Conservation (phyloP, 2,888 invertebrate genomes). For the Cepaea hortensis region DNA sequence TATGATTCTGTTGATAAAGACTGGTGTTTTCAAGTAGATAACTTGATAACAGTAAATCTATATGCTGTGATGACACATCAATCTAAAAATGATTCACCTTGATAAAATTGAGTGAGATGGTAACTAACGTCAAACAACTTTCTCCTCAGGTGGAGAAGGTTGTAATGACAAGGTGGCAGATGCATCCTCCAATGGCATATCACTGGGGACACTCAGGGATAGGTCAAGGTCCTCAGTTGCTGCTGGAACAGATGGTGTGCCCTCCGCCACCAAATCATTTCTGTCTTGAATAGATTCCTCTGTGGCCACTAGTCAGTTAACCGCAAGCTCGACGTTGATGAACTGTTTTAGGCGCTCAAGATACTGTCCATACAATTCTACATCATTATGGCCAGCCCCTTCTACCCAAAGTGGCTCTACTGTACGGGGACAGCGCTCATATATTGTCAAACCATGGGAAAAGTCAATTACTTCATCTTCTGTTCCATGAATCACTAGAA, state of each 20-base stretch:
- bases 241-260: conserved; percentile 39
- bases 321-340: conserved; percentile 79
- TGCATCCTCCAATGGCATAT: neutral
- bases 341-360: conserved; percentile 96
- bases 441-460: conserved; percentile 97
- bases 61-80: too few relatives aligned
- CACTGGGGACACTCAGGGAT: conserved; percentile 17
- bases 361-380: conserved; percentile 97
- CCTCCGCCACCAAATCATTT: conserved; percentile 36
- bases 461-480: conserved; percentile 99
- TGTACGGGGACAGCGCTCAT: conserved; percentile 95
- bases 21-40: too few relatives aligned
- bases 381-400: conserved; percentile 99
- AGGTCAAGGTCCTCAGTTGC: conserved; percentile 49
- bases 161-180: conserved; percentile 39
- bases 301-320: conserved; percentile 67
- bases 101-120: conserved; percentile 29
- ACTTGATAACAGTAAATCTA: too few relatives aligned
- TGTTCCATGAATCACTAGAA: conserved; percentile 98
- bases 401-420: conserved; percentile 98
- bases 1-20: too few relatives aligned
- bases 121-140: conserved; percentile 51
- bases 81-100: conserved; percentile 10
- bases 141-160: conserved; percentile 49
- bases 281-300: conserved; percentile 50